These are phyloP conservation scores for Leptinotarsa haldemani DNA, from an alignment of 2,888 invertebrate species.

Conservation along the genomic window DNA sequence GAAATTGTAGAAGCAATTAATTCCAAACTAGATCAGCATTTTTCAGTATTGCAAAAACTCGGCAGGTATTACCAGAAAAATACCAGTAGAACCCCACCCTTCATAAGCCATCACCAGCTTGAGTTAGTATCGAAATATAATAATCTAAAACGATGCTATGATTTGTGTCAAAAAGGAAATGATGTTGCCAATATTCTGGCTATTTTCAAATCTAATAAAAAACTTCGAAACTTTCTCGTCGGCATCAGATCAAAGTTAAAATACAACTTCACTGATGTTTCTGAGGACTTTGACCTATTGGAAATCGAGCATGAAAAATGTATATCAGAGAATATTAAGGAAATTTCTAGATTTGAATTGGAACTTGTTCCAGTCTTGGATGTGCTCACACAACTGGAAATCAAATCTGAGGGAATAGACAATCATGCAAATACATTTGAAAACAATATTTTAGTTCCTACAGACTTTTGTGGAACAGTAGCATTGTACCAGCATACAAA, in stretches of 20 bases:
- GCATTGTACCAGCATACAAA: conserved; percentile 48
- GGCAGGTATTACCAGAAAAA: conserved; percentile 58
- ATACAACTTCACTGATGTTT: conserved; percentile 46
- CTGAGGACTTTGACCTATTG: conserved; percentile 44
- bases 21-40: conserved; percentile 54
- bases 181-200: conserved; percentile 42
- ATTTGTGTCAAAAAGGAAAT: conserved; percentile 50
- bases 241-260: conserved; percentile 50
- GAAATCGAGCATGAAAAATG: conserved; percentile 40
- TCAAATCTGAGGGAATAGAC: conserved; percentile 26
- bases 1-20: conserved; percentile 55
- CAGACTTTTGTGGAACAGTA: conserved; percentile 53
- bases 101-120: conserved; percentile 54
- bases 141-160: conserved; percentile 47
- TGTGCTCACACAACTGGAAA: conserved; percentile 50
- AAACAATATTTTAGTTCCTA: conserved; percentile 52
- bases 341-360: conserved; percentile 48
- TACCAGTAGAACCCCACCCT: conserved; percentile 57
- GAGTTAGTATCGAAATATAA: conserved; percentile 48
- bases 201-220: conserved; percentile 40
- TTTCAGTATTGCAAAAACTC: conserved; percentile 58
- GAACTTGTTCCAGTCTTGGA: conserved; percentile 56
- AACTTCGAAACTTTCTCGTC: conserved; percentile 46
- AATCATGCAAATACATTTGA: conserved; percentile 15
- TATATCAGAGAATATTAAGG: conserved; percentile 22